Evolutionary conservation across 1,140 invertebrate species (phyloP), one percentile per base, ranked within the genome.

Genomic region (Tenebrio molitor): DNA sequence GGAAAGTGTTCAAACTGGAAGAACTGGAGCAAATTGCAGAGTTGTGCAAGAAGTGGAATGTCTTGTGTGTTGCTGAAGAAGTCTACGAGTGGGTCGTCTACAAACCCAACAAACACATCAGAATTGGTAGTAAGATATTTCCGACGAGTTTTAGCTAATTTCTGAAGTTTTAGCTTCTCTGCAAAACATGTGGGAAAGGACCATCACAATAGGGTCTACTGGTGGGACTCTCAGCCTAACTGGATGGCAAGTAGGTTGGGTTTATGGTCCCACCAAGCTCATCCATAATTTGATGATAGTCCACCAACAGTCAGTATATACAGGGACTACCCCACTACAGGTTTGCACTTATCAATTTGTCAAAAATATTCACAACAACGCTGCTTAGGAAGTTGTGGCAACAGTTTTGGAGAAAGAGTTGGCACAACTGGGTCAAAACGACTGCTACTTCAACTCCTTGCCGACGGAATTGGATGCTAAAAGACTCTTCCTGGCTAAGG

Each of bases 11-110:
- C 75, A 89, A 86, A 0, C 74, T 82, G 0, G 79, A 88, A 10
- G 93, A 95, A 80, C 79, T 94, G 64, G 85, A 92, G 74, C 83
- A 90, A 62, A 94, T 99, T 77, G 96, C 93, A 0, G 79, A 90
- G 74, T 84, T 99, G 39, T 97, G 95, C 79, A 93, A 92, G 77
- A 96, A 98, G 81, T 91, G 94, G 87, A 91, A 99, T 83, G 91
- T 93, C 1, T 83, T 98, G 3, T 95, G 95, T 58, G 84, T 99
- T 2, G 91, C 94, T 6, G 97, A 99, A 84, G 97, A 99, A 84
- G 97, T 99, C 1, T 99, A 39, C 76, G 97, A 99, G 84, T 99
- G 96, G 95, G 89, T 99, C 76, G 92, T 96, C 14, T 99, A 95
- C 81, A 89, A 93, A 80, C 92, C 92, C 0, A 86, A 89, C 39